These are phyloP conservation scores for Cyclina sinensis DNA, from an alignment of 1,140 invertebrate genomes.

Conservation along the genomic window DNA sequence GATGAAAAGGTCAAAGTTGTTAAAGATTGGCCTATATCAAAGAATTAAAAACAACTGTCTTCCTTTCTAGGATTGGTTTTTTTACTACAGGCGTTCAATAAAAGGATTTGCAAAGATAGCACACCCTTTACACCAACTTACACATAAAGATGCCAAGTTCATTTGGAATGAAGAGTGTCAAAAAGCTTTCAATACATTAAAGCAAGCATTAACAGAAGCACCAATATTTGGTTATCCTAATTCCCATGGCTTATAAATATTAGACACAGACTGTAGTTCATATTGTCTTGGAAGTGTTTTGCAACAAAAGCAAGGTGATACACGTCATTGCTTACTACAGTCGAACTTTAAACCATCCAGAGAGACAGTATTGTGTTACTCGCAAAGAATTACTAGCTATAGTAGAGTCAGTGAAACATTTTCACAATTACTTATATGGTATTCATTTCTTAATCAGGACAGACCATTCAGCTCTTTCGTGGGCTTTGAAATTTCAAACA, in stretches of 20 bases:
- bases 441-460: not conserved
- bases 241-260: not conserved
- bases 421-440: constrained; percentile 9
- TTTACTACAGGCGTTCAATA: constrained; percentile 13
- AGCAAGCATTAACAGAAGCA: not conserved
- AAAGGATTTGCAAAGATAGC: constrained; percentile 7
- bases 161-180: no score
- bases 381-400: constrained; percentile 14
- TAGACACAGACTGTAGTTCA: constrained; percentile 33
- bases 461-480: not conserved
- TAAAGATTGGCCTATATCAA: constrained; percentile 60
- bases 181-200: constrained; percentile 1
- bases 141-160: not conserved
- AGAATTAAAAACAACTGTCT: not conserved
- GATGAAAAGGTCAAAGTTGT: constrained; percentile 86
- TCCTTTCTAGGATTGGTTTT: constrained; percentile 11
- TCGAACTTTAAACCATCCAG: not conserved
- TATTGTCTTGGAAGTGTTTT: not conserved
- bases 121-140: not conserved
- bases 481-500: not conserved
- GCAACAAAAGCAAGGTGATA: not conserved
- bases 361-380: not conserved
- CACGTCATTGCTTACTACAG: constrained; percentile 17
- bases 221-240: constrained; percentile 13
- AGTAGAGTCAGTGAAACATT: not conserved